These are phyloP conservation scores for Cephus cinctus DNA, from an alignment of 1,140 invertebrate genomes.

Conservation along the genomic window DNA sequence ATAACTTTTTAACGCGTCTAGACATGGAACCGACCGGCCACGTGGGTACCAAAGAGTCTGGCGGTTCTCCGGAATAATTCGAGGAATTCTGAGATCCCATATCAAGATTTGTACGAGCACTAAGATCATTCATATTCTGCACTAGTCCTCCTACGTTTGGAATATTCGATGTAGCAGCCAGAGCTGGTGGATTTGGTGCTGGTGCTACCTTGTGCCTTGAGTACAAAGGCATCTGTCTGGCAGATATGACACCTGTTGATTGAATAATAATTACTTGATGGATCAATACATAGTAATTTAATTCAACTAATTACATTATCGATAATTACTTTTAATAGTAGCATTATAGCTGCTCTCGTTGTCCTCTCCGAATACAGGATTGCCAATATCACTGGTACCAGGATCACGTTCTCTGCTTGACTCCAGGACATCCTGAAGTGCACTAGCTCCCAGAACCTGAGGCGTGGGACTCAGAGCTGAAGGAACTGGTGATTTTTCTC, in stretches of 20 bases:
- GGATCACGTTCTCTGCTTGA: slow-evolving; percentile 22
- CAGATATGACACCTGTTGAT: slow-evolving; percentile 32
- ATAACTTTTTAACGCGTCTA: slow-evolving; percentile 69
- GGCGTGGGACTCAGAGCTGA: slow-evolving; percentile 46
- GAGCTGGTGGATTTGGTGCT: slow-evolving; percentile 47
- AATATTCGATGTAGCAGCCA: slow-evolving; percentile 50
- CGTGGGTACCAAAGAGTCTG: slow-evolving; percentile 43
- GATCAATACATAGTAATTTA: not conserved
- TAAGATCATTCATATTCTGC: slow-evolving; percentile 52
- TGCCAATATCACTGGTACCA: slow-evolving; percentile 40
- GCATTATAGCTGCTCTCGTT: slow-evolving; percentile 48
- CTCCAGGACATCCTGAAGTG: slow-evolving; percentile 41
- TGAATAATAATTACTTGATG: not conserved
- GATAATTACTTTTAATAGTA: slow-evolving; percentile 59
- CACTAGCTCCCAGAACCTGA: slow-evolving; percentile 46
- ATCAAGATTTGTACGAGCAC: slow-evolving; percentile 43
- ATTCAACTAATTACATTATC: slow-evolving; percentile 15
- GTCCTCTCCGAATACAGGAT: slow-evolving; percentile 47
- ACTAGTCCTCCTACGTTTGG: slow-evolving; percentile 50
- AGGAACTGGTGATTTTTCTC: slow-evolving; percentile 51
- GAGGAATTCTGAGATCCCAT: slow-evolving; percentile 47
- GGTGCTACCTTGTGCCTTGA: slow-evolving; percentile 53
- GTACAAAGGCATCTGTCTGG: slow-evolving; percentile 40
- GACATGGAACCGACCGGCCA: slow-evolving; percentile 63
- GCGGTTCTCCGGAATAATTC: slow-evolving; percentile 46